A percentile compares a stretch with the other conserved stretches of the same genome.
Evolutionary conservation across 1,140 invertebrate species (phyloP).

Genomic region (Rhagoletis zephyria): DNA sequence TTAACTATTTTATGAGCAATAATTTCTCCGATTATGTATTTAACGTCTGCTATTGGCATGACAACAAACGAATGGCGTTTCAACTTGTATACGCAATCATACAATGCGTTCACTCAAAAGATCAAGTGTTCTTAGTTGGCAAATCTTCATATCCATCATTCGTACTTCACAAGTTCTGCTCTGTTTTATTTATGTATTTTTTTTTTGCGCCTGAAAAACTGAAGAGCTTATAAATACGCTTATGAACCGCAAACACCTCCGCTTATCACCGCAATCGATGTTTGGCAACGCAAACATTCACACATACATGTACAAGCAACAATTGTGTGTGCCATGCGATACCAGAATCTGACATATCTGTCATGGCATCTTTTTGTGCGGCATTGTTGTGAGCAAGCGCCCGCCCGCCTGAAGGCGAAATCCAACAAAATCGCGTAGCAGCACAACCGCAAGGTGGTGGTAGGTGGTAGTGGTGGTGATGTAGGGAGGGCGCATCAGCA

Average conservation of each 20-base stretch:
- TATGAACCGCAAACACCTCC: constrained; percentile 26
- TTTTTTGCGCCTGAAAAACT: constrained; percentile 14
- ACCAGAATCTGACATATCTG: constrained; percentile 53
- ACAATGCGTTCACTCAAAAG: neutral
- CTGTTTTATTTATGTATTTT: neutral
- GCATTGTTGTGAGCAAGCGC: neutral
- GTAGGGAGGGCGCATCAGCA: neutral
- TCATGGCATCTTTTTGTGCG: constrained; percentile 53
- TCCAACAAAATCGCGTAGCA: neutral
- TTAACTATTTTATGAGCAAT: constrained; percentile 29
- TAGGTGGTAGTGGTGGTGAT: neutral
- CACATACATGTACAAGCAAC: neutral
- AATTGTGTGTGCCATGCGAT: constrained; percentile 12
- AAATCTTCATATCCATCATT: constrained; percentile 38
- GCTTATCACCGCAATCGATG: constrained; percentile 33
- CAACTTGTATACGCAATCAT: neutral
- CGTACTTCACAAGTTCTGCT: neutral
- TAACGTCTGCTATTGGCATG: neutral
- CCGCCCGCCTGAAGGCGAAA: constrained; percentile 38
- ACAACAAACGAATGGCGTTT: neutral
- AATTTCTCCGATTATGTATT: constrained; percentile 14
- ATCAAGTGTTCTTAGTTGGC: constrained; percentile 12
- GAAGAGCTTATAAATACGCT: constrained; percentile 35
- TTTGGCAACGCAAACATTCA: neutral
- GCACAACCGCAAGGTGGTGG: constrained; percentile 17